Percentiles rank a stretch among this genome's conserved stretches.
These are phyloP conservation scores for Alexandromys oeconomus DNA, from an alignment of 2,797 vertebrate genomes.

Conservation along the genomic window DNA sequence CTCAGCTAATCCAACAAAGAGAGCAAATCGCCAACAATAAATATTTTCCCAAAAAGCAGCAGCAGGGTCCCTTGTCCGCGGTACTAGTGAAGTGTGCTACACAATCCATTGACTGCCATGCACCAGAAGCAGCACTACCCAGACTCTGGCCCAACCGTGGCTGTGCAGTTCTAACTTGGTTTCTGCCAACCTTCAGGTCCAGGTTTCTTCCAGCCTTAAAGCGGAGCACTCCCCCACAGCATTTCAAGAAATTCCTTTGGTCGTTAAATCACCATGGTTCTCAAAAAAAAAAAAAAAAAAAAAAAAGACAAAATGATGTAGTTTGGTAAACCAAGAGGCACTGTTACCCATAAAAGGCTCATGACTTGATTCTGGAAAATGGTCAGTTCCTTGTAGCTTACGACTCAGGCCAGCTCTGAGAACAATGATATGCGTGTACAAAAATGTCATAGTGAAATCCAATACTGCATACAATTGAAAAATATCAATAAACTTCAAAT, in stretches of 20 bases:
- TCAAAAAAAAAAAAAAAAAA: not conserved
- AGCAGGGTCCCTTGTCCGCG: too few relatives aligned
- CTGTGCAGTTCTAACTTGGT: not conserved
- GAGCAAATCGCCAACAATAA: not conserved
- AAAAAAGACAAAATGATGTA: not conserved
- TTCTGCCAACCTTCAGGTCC: not conserved
- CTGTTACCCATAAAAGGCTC: not conserved
- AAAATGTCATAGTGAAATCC: not conserved
- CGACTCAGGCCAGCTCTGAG: not conserved
- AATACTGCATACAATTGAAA: not conserved
- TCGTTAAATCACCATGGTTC: conserved; percentile 10
- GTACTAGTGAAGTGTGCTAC: not conserved
- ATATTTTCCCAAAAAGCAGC: not conserved
- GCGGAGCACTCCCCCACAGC: not conserved
- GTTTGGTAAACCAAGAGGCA: not conserved
- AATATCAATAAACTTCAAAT: not conserved
- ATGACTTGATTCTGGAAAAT: not conserved
- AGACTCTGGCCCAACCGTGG: not conserved
- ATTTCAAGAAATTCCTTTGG: conserved; percentile 7
- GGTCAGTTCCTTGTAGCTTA: not conserved
- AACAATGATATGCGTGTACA: not conserved
- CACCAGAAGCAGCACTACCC: not conserved
- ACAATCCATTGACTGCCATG: not conserved
- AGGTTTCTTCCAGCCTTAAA: not conserved
- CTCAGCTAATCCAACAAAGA: not conserved